phyloP scores from a whole-genome alignment of 1,140 invertebrate genomes.

The Mactra quadrangularis region DNA sequence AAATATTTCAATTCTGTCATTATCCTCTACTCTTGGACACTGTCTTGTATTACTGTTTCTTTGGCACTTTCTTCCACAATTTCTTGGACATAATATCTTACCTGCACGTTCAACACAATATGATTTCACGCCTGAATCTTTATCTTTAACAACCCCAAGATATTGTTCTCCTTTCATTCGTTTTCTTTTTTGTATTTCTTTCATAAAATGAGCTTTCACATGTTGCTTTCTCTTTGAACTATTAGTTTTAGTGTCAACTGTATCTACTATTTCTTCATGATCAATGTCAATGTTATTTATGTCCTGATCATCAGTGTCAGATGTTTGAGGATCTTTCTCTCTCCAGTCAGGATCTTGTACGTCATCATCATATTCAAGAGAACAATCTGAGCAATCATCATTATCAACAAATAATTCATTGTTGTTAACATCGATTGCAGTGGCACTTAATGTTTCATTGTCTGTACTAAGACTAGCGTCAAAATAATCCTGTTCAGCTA shows the following conservation, averaged over 20 bases:
- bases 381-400: slow-evolving; percentile 16
- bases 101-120: slow-evolving; percentile 34
- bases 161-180: slow-evolving; percentile 38
- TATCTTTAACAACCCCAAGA: slow-evolving; percentile 16
- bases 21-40: slow-evolving; percentile 15
- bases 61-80: slow-evolving; percentile 22
- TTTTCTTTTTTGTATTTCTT: slow-evolving; percentile 24
- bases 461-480: neutral
- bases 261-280: slow-evolving; percentile 30
- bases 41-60: slow-evolving; percentile 5
- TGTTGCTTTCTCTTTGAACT: slow-evolving; percentile 14
- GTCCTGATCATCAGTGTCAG: slow-evolving; percentile 14
- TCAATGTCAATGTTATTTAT: neutral
- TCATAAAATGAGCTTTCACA: slow-evolving; percentile 3
- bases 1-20: slow-evolving; percentile 24
- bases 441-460: neutral
- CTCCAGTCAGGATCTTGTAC: slow-evolving; percentile 27
- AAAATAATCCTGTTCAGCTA: neutral
- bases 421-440: too few species aligned
- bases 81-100: slow-evolving; percentile 1
- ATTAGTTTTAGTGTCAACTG: neutral
- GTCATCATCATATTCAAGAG: slow-evolving; percentile 28
- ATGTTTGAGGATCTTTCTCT: neutral
- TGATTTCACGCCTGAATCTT: slow-evolving; percentile 30
- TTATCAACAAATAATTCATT: neutral